A percentile compares a stretch with the other conserved stretches of the same genome.
Evolutionary conservation across 2,113 vertebrate species (phyloP).

Genomic region (Rhinichthys klamathensis): DNA sequence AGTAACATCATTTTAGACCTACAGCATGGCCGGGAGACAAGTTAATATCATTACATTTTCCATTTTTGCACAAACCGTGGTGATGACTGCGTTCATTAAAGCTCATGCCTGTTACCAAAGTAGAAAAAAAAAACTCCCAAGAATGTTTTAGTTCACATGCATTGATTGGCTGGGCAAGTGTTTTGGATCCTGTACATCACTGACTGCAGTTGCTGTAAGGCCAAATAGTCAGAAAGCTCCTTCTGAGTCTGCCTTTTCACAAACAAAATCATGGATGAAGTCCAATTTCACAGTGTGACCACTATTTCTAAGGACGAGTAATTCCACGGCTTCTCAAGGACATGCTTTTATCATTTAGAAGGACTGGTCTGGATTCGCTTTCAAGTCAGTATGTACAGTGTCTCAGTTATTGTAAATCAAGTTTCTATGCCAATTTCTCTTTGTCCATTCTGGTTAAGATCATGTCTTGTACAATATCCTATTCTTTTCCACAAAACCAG

Average conservation of each 20-base stretch:
- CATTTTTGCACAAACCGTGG: background rate
- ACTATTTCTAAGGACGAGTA: background rate
- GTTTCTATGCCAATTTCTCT: slow-evolving; percentile 2
- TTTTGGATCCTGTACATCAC: background rate
- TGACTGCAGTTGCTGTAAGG: background rate
- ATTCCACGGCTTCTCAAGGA: background rate
- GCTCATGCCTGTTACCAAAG: background rate
- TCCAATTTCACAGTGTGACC: slow-evolving; percentile 16
- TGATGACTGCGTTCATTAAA: background rate
- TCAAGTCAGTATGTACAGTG: background rate
- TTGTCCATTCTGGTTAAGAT: background rate
- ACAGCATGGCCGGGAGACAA: background rate
- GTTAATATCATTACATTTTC: background rate
- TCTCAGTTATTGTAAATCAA: slow-evolving; percentile 9
- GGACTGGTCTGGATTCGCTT: background rate
- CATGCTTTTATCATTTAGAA: slow-evolving; percentile 6
- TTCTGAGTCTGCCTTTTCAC: background rate
- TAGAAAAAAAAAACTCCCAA: background rate
- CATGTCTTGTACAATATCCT: background rate
- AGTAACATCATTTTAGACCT: background rate
- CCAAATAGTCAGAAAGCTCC: background rate
- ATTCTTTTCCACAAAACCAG: background rate
- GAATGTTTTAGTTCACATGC: background rate
- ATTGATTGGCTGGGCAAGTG: background rate
- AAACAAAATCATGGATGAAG: slow-evolving; percentile 13